Conservation (phyloP, 2,888 invertebrate species). For the Thymelicus sylvestris region DNA sequence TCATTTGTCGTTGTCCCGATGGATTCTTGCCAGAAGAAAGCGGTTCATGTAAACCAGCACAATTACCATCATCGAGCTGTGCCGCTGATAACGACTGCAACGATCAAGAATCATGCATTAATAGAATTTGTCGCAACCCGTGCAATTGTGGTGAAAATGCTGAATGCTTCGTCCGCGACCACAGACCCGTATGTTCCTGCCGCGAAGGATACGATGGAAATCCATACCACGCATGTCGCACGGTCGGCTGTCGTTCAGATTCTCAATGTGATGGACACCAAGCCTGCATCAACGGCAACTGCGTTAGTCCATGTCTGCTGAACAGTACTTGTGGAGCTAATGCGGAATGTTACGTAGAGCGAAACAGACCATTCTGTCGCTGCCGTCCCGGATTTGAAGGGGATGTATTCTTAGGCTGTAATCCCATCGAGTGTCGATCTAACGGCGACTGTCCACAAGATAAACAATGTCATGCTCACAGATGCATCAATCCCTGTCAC, state of each 20-base stretch:
- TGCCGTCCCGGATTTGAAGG: constrained; percentile 93
- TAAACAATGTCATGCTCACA: constrained; percentile 93
- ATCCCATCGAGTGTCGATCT: constrained; percentile 92
- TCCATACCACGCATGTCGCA: constrained; percentile 91
- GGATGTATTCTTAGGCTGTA: constrained; percentile 90
- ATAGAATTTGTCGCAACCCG: constrained; percentile 93
- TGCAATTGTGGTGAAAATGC: constrained; percentile 95
- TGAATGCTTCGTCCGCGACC: constrained; percentile 91
- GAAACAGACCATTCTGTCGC: constrained; percentile 90
- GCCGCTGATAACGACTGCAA: constrained; percentile 91
- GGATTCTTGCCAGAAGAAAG: constrained; percentile 92
- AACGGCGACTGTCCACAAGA: constrained; percentile 95
- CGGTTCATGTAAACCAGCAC: constrained; percentile 90
- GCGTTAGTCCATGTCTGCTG: constrained; percentile 93
- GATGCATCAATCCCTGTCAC: constrained; percentile 93
- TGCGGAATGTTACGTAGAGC: constrained; percentile 91
- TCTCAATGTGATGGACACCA: constrained; percentile 93
- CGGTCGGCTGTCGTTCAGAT: constrained; percentile 92
- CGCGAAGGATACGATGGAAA: constrained; percentile 93
- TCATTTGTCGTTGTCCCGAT: constrained; percentile 95
- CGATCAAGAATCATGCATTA: constrained; percentile 92
- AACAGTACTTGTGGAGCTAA: constrained; percentile 92
- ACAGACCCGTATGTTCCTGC: constrained; percentile 94
- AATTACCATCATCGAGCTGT: constrained; percentile 90
- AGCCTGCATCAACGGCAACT: constrained; percentile 93